Evolutionary conservation across 2,113 vertebrate genomes (phyloP), one percentile per base, ranked within the genome.

Genomic region (Scalopus aquaticus): DNA sequence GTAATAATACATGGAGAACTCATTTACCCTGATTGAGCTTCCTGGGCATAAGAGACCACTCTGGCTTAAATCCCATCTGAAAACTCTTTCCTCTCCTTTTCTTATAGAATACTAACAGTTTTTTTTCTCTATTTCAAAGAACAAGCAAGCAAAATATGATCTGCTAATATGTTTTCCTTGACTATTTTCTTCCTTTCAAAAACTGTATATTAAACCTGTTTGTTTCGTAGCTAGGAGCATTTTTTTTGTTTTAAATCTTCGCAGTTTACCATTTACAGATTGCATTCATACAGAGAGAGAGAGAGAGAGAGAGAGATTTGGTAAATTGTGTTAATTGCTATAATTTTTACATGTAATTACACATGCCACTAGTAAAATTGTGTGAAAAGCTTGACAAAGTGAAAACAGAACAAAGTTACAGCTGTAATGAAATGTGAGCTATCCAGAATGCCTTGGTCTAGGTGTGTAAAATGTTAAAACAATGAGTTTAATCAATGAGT

Each of bases 1-100:
- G n/a, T 97, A 94, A 95, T 92, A 96, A 93, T 76, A 96, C 70
- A 70, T 19, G 87, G 56, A 98, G 54, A 97, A 97, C 69, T 97
- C n/a, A 94, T 97, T 97, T 97, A 92, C 87, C 56, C 76, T 97
- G 90, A 88, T 83, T 96, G 70, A 95, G 86, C 95, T 97, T 97
- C 92, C 90, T 97, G 93, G 74, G 77, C 88, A 91, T 95, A 96
- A 76, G 84, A 97, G 90, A 81, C 11, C 70, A 90, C 90, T 86
- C 93, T 90, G 62, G 17, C 84, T 96, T 94, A 95, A 97, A 77
- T 89, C 35, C 30, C 64, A 64, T 88, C 67, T 96, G 76, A 96
- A 97, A 96, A 93, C 1, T 82, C 79, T 93, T 97, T 87, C 58
- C 49, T 70, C 13, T 19, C 28, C 35, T 64, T 95, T 97, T 96